Percentiles rank a stretch among this genome's conserved stretches.
phyloP scores from a whole-genome alignment of 2,888 invertebrate species.

The Cosmia trapezina region DNA sequence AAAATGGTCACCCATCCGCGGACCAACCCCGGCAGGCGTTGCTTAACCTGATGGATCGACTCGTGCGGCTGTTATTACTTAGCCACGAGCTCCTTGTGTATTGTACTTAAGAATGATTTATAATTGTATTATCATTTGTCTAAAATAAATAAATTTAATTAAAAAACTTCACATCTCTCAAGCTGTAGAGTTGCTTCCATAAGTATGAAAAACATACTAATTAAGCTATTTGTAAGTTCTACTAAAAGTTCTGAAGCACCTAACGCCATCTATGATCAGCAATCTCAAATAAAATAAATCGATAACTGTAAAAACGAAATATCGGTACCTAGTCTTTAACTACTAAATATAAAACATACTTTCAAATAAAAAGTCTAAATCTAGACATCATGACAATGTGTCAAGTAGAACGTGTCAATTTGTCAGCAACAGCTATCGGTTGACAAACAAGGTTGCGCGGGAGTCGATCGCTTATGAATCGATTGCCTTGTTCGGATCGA shows the following conservation, averaged over 20 bases:
- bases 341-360: conserved; percentile 9
- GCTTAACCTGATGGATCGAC: too few relatives aligned
- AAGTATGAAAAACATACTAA: background rate
- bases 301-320: background rate
- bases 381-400: conserved; percentile 51
- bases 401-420: conserved; percentile 71
- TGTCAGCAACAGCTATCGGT: conserved; percentile 61
- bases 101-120: too few relatives aligned
- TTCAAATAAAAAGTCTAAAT: conserved; percentile 35
- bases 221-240: background rate
- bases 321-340: background rate
- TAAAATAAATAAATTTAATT: background rate
- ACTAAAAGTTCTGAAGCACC: background rate
- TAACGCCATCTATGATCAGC: conserved; percentile 51
- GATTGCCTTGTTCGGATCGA: conserved; percentile 60
- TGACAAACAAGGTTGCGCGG: conserved; percentile 71
- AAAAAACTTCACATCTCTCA: background rate
- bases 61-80: too few relatives aligned
- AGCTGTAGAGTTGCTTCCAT: background rate
- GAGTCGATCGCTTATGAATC: conserved; percentile 71
- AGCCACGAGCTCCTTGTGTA: too few relatives aligned
- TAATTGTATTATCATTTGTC: background rate
- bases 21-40: too few relatives aligned
- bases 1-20: too few relatives aligned
- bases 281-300: conserved; percentile 17